Conservation (phyloP, 1,140 invertebrate species). For the Sinella curviseta region DNA sequence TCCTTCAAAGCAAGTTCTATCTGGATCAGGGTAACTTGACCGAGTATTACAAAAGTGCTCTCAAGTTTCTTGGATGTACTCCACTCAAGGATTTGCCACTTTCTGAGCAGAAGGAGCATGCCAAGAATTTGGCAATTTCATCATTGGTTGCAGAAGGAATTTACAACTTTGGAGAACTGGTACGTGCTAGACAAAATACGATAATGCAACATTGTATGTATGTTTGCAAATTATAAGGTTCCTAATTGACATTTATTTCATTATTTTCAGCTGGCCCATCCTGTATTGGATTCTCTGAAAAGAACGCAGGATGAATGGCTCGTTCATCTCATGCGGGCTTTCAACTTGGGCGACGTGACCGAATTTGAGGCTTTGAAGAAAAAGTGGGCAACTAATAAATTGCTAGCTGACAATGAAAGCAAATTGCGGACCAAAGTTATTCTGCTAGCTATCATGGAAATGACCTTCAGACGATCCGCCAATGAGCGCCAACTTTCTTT, state of each 20-base stretch:
- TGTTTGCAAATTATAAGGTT: background rate
- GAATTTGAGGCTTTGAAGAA: conserved; percentile 81
- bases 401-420: background rate
- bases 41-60: conserved; percentile 90
- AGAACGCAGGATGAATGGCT: conserved; percentile 85
- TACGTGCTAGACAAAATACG: conserved; percentile 55
- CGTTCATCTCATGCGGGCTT: conserved; percentile 83
- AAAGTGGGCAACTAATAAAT: conserved; percentile 62
- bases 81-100: conserved; percentile 68
- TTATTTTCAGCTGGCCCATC: conserved; percentile 77
- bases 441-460: conserved; percentile 65
- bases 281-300: conserved; percentile 82
- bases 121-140: conserved; percentile 88
- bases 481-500: conserved; percentile 81
- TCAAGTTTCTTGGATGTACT: conserved; percentile 92
- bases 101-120: conserved; percentile 75
- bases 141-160: conserved; percentile 92
- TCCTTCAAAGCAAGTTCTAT: conserved; percentile 89
- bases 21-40: conserved; percentile 79
- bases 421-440: conserved; percentile 72
- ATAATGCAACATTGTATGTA: background rate
- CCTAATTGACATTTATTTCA: background rate
- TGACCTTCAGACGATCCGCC: conserved; percentile 69
- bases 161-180: conserved; percentile 95
- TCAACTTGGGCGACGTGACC: conserved; percentile 87